These are phyloP conservation scores for Bombus picipes DNA, from an alignment of 1,140 invertebrate genomes.

Conservation along the genomic window DNA sequence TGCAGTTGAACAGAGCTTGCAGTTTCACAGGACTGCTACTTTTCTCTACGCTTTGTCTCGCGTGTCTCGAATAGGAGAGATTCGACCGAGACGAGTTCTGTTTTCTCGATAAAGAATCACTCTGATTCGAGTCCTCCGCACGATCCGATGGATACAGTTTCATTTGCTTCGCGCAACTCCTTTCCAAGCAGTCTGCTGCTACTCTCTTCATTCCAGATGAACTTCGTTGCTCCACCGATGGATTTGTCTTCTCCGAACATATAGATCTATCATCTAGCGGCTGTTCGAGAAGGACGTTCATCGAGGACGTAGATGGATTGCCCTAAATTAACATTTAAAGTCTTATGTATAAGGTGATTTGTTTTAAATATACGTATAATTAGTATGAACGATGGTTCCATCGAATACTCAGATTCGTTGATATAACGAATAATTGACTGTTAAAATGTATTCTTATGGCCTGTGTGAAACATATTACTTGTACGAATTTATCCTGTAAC, in stretches of 20 bases:
- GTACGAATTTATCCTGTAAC: too few relatives aligned
- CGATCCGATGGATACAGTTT: neutral
- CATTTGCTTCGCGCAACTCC: neutral
- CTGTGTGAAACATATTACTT: too few relatives aligned
- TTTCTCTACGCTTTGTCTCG: neutral
- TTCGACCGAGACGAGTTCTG: neutral
- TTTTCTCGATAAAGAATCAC: neutral
- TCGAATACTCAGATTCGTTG: too few relatives aligned
- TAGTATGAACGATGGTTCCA: too few relatives aligned
- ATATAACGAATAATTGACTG: too few relatives aligned
- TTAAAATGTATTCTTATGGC: too few relatives aligned
- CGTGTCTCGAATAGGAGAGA: too few relatives aligned
- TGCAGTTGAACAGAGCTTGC: constrained; percentile 15
- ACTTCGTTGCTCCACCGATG: neutral
- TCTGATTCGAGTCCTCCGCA: neutral
- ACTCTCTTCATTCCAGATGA: neutral
- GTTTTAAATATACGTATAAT: too few relatives aligned
- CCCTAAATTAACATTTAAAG: neutral
- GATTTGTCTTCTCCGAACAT: neutral
- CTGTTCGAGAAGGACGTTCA: too few relatives aligned
- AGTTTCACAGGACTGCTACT: neutral
- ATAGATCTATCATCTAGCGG: neutral
- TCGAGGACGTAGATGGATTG: neutral
- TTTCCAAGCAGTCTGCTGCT: neutral
- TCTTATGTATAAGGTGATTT: neutral